Evolutionary conservation across 2,888 invertebrate genomes (phyloP).

Genomic region (Leucophenga montana): DNA sequence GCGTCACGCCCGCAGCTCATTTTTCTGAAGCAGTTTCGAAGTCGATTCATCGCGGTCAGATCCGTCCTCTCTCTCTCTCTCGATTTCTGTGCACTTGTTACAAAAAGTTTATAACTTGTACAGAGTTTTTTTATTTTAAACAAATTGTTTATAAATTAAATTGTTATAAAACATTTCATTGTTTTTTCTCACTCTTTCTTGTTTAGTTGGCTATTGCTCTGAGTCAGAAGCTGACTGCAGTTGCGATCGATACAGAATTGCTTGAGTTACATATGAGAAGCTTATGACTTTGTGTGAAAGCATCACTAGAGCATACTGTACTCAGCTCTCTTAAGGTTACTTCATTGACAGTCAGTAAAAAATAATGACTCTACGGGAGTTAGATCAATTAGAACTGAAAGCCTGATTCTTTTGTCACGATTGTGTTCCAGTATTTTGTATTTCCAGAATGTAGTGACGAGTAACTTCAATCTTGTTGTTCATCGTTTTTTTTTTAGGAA

Average conservation of each 20-base stretch:
- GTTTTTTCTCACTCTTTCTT: background rate
- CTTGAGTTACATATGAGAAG: background rate
- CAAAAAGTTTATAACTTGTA: constrained; percentile 28
- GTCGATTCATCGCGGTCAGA: background rate
- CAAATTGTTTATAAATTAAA: constrained; percentile 9
- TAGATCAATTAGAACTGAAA: no score
- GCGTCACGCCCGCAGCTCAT: background rate
- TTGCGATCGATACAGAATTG: background rate
- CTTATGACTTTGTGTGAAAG: background rate
- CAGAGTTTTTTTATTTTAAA: constrained; percentile 4
- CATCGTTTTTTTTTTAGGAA: no score
- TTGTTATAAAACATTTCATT: constrained; percentile 20
- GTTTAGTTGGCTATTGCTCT: background rate
- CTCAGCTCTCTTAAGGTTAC: no score
- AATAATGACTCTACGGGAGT: no score
- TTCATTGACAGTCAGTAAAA: no score
- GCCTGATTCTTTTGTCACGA: no score
- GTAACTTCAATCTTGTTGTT: no score
- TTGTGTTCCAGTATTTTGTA: no score
- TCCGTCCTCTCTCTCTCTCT: background rate
- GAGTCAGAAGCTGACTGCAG: background rate
- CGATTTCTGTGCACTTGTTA: constrained; percentile 22
- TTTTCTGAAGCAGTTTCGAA: background rate
- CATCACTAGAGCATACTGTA: no score
- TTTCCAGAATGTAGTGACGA: no score